These are phyloP conservation scores for Samia ricini DNA, from an alignment of 1,140 invertebrate species.

Conservation along the genomic window DNA sequence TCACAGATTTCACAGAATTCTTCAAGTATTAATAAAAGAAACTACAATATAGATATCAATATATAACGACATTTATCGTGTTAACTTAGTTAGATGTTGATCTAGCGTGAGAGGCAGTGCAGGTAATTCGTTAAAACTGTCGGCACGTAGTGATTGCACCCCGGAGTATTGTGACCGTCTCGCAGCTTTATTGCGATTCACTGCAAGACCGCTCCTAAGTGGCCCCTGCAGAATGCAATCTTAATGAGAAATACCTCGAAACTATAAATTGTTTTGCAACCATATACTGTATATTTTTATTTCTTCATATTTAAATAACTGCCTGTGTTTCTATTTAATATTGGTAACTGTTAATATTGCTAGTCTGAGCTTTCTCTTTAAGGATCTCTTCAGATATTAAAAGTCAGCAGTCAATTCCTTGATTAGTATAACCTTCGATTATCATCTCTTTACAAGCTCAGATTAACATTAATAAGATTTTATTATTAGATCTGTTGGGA, in stretches of 20 bases:
- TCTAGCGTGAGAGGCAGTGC: neutral
- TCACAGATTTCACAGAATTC: too few species aligned
- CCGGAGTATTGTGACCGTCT: neutral
- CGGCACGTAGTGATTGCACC: neutral
- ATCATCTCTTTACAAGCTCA: too few species aligned
- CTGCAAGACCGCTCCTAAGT: conserved; percentile 2
- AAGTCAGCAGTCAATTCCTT: too few species aligned
- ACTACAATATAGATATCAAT: neutral
- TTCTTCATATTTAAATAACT: neutral
- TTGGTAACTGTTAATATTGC: too few species aligned
- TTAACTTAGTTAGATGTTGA: neutral
- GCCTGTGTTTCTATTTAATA: neutral
- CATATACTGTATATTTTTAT: neutral
- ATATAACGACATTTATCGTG: neutral
- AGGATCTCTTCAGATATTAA: too few species aligned
- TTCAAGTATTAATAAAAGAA: neutral
- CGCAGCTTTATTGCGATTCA: neutral
- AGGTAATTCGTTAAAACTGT: conserved; percentile 1
- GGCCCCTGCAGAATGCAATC: conserved; percentile 5
- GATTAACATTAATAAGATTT: too few species aligned
- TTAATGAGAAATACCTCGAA: conserved; percentile 12
- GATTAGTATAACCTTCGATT: too few species aligned
- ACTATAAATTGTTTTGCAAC: neutral
- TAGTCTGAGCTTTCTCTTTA: too few species aligned
- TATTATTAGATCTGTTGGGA: too few species aligned